These are phyloP conservation scores for Anoura caudifer DNA, from an alignment of 2,113 vertebrate species.

Conservation along the genomic window DNA sequence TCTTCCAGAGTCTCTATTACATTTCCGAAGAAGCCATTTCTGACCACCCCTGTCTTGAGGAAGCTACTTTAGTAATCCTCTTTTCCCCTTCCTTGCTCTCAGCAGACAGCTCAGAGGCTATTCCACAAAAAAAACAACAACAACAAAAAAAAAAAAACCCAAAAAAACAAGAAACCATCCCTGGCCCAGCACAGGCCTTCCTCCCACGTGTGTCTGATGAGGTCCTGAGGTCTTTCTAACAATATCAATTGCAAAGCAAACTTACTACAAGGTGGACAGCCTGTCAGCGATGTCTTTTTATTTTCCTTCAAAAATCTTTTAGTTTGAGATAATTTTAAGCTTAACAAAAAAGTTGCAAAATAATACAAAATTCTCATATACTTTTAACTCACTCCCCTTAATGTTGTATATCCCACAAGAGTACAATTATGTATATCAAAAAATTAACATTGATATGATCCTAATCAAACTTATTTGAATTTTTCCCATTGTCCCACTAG, in stretches of 20 bases:
- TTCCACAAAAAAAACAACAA: too few relatives aligned
- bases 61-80: too few relatives aligned
- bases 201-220: neutral
- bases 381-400: neutral
- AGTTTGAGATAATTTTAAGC: neutral
- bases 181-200: neutral
- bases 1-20: neutral
- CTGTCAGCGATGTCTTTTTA: neutral
- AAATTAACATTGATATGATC: neutral
- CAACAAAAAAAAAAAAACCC: neutral
- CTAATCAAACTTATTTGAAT: too few relatives aligned
- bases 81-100: neutral
- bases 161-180: neutral
- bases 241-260: neutral
- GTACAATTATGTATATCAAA: neutral
- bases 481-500: neutral
- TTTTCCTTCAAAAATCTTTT: neutral
- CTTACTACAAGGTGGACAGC: neutral
- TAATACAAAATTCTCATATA: neutral
- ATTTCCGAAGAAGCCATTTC: neutral
- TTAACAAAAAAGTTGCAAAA: neutral
- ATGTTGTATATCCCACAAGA: neutral
- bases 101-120: neutral
- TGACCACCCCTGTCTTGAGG: neutral
- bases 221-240: neutral